phyloP scores from a whole-genome alignment of 2,797 vertebrate genomes.

The Oceanodroma leucorhoa region DNA sequence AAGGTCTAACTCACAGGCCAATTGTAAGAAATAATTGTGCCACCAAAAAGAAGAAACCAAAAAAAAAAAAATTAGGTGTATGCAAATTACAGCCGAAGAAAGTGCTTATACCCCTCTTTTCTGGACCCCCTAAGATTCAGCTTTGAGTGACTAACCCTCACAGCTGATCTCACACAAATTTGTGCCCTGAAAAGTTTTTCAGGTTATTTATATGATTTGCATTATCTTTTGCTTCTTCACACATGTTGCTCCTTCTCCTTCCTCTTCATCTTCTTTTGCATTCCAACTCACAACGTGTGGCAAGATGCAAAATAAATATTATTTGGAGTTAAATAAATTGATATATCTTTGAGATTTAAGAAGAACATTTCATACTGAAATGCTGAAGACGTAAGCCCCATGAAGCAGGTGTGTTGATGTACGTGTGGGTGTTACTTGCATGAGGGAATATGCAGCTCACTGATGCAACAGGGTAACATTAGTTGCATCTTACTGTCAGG shows the following conservation, averaged over 20 bases:
- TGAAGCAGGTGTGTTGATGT: neutral
- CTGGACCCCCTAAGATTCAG: neutral
- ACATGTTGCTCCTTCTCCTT: neutral
- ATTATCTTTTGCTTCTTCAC: neutral
- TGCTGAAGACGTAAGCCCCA: neutral
- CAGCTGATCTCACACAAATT: neutral
- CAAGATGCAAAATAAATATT: neutral
- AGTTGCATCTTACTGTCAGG: neutral
- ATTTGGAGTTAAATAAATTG: neutral
- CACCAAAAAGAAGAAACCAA: neutral
- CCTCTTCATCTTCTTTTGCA: neutral
- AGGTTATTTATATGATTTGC: neutral
- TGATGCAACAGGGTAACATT: neutral
- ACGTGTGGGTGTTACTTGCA: accelerated
- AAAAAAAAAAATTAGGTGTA: neutral
- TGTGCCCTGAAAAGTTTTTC: neutral
- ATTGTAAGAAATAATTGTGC: neutral
- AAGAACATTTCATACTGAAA: neutral
- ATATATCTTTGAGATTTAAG: neutral
- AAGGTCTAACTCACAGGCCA: neutral
- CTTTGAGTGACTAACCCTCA: neutral
- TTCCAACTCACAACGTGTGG: neutral
- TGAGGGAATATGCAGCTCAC: neutral
- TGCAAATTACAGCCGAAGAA: neutral
- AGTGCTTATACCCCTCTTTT: neutral